Evolutionary conservation across 2,888 invertebrate genomes (phyloP), one percentile per base, ranked within the genome.

Genomic region (Monopis laevigella): DNA sequence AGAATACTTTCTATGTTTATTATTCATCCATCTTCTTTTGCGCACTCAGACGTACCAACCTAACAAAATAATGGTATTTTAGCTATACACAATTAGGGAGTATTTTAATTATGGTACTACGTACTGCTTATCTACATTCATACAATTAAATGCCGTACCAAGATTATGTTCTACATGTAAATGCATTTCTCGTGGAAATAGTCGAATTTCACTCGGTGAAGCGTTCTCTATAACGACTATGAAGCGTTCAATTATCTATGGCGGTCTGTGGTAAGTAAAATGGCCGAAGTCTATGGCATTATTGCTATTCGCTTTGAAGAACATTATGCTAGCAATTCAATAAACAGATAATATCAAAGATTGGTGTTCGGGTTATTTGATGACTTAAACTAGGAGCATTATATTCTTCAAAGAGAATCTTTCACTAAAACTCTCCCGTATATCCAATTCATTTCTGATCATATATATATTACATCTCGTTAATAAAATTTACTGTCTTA

Each of bases 1-100:
- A 78, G 78, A 80, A 80, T 81, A 80, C 63, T 62, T 71, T 72
- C 75, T 78, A 77, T 73, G 64, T 62, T 69, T 72, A 65, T 8
- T 30, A 6, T 10, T 10, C 30, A 30, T 30, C 12, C 30, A 13
- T 30, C 17, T 18, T 17, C 66, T 67, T 65, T 70, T 66, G 69
- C 73, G 71, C 40, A 14, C 28, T 26, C 39, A 16, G 11, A 18
- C 40, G 16, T 29, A 13, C 40, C 29, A 10, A 27, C 19, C 40
- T 28, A 18, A 11, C 17, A 19, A 19, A n/a, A 12, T 35, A 36
- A 19, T 21, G 24, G 34, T 32, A 13, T 16, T 32, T 16, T 40
- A 10, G 16, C 39, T 39, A 40, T 40, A 40, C 40, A 40, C 18
- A 12, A 11, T n/a, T n/a, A 8, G 19, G 17, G 36, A 35, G 35